Conservation (phyloP, 1,140 invertebrate species). For the Drosophila orena region DNA sequence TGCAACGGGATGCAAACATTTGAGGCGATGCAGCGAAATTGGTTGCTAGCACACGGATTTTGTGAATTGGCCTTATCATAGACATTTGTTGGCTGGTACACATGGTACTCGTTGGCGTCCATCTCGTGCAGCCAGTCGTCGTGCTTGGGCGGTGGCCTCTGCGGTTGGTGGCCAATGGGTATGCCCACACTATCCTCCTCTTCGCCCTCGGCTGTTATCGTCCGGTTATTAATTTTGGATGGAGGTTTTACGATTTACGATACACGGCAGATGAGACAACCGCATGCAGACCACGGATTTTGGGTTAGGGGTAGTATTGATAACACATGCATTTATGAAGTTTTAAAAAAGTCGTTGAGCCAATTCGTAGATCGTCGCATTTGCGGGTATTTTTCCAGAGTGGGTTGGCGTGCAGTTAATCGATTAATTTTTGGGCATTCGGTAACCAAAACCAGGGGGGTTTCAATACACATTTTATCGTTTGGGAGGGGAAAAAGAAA, state of each 20-base stretch:
- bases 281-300: constrained; percentile 56
- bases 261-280: constrained; percentile 13
- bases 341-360: constrained; percentile 31
- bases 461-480: constrained; percentile 27
- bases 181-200: constrained; percentile 28
- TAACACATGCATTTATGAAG: constrained; percentile 58
- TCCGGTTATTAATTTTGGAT: constrained; percentile 1
- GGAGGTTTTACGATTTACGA: constrained; percentile 6
- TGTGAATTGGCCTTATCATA: constrained; percentile 57
- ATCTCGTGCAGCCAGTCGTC: constrained; percentile 28
- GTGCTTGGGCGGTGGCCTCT: neutral
- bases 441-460: constrained; percentile 73
- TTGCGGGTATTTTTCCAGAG: constrained; percentile 27
- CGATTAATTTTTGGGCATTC: constrained; percentile 70
- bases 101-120: constrained; percentile 55
- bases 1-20: constrained; percentile 89
- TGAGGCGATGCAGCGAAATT: constrained; percentile 84
- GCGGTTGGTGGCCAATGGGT: constrained; percentile 7
- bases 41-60: constrained; percentile 73
- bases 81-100: constrained; percentile 31
- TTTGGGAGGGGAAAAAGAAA: constrained; percentile 54
- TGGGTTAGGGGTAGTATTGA: constrained; percentile 8
- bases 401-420: constrained; percentile 70
- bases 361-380: constrained; percentile 9
- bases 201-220: constrained; percentile 9